phyloP scores from a whole-genome alignment of 1,140 invertebrate genomes.

The Drosophila sp. region DNA sequence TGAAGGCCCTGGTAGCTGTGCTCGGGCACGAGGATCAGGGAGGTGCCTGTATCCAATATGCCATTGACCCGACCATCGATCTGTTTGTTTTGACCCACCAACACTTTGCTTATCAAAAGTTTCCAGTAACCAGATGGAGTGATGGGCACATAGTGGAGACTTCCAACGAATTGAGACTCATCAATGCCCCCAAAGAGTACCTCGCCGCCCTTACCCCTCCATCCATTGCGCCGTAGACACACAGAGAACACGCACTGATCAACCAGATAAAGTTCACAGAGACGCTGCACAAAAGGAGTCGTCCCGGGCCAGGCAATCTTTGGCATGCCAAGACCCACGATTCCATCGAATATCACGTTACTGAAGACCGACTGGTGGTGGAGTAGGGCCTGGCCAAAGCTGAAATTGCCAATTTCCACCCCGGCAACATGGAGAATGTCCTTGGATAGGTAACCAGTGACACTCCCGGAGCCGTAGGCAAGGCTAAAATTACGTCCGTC shows the following conservation, averaged over 20 bases:
- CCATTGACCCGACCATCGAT: slow-evolving; percentile 84
- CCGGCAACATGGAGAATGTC: slow-evolving; percentile 89
- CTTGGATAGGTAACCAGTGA: slow-evolving; percentile 96
- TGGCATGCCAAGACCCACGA: slow-evolving; percentile 94
- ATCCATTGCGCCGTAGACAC: slow-evolving; percentile 89
- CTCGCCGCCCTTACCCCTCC: slow-evolving; percentile 79
- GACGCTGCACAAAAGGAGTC: slow-evolving; percentile 96
- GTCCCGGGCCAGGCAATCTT: slow-evolving; percentile 94
- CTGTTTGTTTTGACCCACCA: slow-evolving; percentile 4
- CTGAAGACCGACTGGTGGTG: slow-evolving; percentile 93
- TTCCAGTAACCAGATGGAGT: slow-evolving; percentile 64
- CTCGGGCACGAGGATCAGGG: slow-evolving; percentile 87
- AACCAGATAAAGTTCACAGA: slow-evolving; percentile 92
- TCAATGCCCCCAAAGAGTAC: slow-evolving; percentile 66
- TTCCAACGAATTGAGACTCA: slow-evolving; percentile 40
- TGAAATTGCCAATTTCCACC: slow-evolving; percentile 88
- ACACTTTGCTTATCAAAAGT: slow-evolving; percentile 51
- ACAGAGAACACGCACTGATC: slow-evolving; percentile 95
- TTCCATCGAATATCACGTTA: slow-evolving; percentile 97
- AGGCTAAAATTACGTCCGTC: slow-evolving; percentile 97
- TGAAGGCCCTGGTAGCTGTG: slow-evolving; percentile 80
- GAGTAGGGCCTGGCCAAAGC: slow-evolving; percentile 97
- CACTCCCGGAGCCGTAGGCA: slow-evolving; percentile 96
- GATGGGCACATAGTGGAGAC: slow-evolving; percentile 67
- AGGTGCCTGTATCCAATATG: slow-evolving; percentile 91